Evolutionary conservation across 2,888 invertebrate species (phyloP), one percentile per base, ranked within the genome.

Genomic region (Euzetes globulus): DNA sequence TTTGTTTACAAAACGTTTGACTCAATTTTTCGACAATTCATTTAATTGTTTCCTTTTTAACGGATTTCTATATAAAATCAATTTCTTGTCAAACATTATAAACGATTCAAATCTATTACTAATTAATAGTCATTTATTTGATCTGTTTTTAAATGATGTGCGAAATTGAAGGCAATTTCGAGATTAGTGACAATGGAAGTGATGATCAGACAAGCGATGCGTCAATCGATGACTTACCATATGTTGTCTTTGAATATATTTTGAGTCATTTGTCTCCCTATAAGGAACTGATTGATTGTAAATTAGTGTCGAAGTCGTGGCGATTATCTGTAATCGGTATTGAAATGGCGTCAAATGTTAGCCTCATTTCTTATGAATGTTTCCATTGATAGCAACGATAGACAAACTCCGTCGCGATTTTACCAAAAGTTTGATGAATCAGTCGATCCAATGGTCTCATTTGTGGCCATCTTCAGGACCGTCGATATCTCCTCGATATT

Each of bases 211-310:
- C 5, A 15, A 50, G 17, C 17, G 50, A 4, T 7, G 13, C 52
- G 13, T 22, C 68, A n/a, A 83, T 85, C 50, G 79, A 90, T 81
- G 89, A 90, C 82, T 85, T 97, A 78, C 96, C 97, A 58, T 93
- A 94, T 83, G 95, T 96, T 86, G 89, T 97, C 75, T 84, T 97
- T 79, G 95, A 95, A 84, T 93, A 92, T 82, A 92, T 97, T 82
- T 86, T 97, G 78, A 88, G 90, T 79, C 87, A 92, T 81, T 84
- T 96, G 78, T 91, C 93, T 74, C 95, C 95, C 0, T 97, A 97
- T 81, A 88, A 88, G 82, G 94, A 96, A 85, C 85, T 95, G 79
- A 89, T 92, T 83, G 88, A 89, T 81, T 93, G 94, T 82, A 90
- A 89, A 86, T 84, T 88, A 77, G 95, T 96, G 55, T 92, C 90